Conservation (phyloP, 1,140 invertebrate species). For the Yoshiicerus persimilis region DNA sequence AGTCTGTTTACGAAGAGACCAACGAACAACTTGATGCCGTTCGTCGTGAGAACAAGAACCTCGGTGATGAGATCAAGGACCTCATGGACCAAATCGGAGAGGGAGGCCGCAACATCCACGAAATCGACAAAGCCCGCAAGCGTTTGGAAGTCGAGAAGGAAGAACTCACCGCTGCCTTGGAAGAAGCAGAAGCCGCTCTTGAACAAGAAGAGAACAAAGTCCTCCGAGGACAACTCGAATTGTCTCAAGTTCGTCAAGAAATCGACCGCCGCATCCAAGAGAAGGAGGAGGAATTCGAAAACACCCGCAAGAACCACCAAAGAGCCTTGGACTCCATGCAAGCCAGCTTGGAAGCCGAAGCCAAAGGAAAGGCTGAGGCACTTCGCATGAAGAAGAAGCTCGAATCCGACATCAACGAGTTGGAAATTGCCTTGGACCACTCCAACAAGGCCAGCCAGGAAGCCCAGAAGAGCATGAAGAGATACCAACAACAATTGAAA, state of each 20-base stretch:
- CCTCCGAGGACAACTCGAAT: slow-evolving; percentile 91
- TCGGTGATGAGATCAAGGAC: slow-evolving; percentile 98
- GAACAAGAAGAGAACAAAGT: slow-evolving; percentile 99
- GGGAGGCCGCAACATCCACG: slow-evolving; percentile 97
- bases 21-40: slow-evolving; percentile 96
- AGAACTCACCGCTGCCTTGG: slow-evolving; percentile 96
- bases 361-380: slow-evolving; percentile 98
- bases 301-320: slow-evolving; percentile 98
- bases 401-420: slow-evolving; percentile 98
- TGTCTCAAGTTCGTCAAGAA: slow-evolving; percentile 95
- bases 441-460: slow-evolving; percentile 97
- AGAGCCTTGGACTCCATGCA: slow-evolving; percentile 98
- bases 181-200: slow-evolving; percentile 97
- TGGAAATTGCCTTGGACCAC: slow-evolving; percentile 97
- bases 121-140: slow-evolving; percentile 97
- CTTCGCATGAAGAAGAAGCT: slow-evolving; percentile 99
- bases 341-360: slow-evolving; percentile 95
- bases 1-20: slow-evolving; percentile 95
- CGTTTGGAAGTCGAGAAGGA: slow-evolving; percentile 98
- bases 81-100: slow-evolving; percentile 97
- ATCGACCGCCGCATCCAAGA: slow-evolving; percentile 98
- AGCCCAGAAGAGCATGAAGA: slow-evolving; percentile 98
- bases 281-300: slow-evolving; percentile 99
- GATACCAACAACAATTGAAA: slow-evolving; percentile 93
- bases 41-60: slow-evolving; percentile 98